These are phyloP conservation scores for Lagodon rhomboides DNA, from an alignment of 2,797 vertebrate genomes.

Conservation along the genomic window DNA sequence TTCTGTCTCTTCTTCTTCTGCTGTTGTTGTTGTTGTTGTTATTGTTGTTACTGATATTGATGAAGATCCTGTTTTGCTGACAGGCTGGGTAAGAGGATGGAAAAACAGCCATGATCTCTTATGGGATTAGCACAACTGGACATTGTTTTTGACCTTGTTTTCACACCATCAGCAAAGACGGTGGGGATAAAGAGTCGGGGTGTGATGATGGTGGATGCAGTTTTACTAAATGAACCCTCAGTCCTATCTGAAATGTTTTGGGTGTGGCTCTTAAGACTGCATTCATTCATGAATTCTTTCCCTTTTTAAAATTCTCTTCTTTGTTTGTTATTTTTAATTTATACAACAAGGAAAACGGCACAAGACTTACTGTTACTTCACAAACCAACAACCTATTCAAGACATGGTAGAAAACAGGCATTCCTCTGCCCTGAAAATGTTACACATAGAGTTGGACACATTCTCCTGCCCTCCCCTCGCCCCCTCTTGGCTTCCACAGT, in stretches of 20 bases:
- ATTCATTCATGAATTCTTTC: neutral
- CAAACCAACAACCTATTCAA: neutral
- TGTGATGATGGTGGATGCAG: neutral
- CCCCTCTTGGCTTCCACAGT: constrained; percentile 34
- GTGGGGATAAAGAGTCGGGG: constrained; percentile 6
- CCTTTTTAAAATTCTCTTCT: neutral
- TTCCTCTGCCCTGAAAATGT: constrained; percentile 7
- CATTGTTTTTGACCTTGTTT: constrained; percentile 77
- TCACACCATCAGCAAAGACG: constrained; percentile 42
- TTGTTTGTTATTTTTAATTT: neutral
- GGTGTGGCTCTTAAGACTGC: neutral
- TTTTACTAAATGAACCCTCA: neutral
- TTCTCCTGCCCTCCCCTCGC: neutral
- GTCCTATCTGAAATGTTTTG: neutral
- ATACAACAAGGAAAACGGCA: neutral
- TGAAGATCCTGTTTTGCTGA: constrained; percentile 64
- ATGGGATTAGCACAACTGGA: constrained; percentile 74
- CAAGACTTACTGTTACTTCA: neutral
- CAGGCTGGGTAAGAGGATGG: constrained; percentile 66
- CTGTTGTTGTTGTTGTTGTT: constrained; percentile 22
- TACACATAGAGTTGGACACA: neutral
- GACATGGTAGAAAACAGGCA: constrained; percentile 5
- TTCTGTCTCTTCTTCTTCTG: constrained; percentile 29
- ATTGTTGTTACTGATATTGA: constrained; percentile 60
- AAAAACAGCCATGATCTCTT: constrained; percentile 65